Percentiles rank a stretch among this genome's conserved stretches.
Evolutionary conservation across 2,113 vertebrate species (phyloP).

Genomic region (Vulpes lagopus): DNA sequence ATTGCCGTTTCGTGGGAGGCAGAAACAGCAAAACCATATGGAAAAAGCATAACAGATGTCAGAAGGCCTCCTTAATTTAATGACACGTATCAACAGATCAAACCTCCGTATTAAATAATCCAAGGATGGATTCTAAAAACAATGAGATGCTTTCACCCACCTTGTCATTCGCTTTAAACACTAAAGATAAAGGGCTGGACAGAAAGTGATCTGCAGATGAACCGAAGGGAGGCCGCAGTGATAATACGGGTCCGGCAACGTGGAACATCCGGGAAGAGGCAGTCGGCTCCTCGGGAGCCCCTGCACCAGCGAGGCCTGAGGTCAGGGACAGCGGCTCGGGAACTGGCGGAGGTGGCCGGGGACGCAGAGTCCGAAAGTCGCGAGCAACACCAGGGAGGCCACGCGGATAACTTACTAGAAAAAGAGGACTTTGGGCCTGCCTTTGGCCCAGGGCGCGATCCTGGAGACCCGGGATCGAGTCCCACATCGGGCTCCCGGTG

Average conservation of each 20-base stretch:
- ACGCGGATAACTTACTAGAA: not conserved
- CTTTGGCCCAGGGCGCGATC: no score
- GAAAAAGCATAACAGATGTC: not conserved
- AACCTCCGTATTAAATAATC: not conserved
- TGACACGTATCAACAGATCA: not conserved
- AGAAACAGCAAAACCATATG: not conserved
- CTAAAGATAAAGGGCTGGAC: not conserved
- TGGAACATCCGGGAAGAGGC: not conserved
- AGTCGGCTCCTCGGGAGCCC: not conserved
- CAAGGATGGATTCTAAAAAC: not conserved
- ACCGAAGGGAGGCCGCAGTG: not conserved
- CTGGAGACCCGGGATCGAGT: no score
- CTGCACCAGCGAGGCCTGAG: not conserved
- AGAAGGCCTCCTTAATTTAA: not conserved
- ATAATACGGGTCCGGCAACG: not conserved
- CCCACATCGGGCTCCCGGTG: no score
- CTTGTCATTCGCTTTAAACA: slow-evolving; percentile 14
- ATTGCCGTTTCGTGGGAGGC: not conserved
- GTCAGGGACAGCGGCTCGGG: not conserved
- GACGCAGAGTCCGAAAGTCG: not conserved
- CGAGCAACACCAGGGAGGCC: not conserved
- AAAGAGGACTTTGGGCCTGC: not conserved
- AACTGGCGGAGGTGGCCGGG: not conserved
- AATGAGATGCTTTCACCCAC: not conserved
- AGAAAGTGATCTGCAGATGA: not conserved